Evolutionary conservation across 2,797 vertebrate species (phyloP).

Genomic region (Antennarius maculatus): DNA sequence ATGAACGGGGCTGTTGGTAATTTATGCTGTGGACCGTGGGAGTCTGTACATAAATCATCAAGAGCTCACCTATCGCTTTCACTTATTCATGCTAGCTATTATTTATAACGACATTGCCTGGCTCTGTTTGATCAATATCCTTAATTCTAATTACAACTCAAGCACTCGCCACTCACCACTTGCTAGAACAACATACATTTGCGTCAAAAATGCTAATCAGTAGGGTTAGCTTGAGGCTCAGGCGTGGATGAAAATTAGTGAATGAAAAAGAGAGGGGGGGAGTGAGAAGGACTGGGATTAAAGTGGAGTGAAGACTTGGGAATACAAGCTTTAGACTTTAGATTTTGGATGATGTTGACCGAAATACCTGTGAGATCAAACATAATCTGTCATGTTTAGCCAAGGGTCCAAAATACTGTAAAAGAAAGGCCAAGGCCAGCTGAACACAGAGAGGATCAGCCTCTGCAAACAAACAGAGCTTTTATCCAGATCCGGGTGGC

Average conservation of each 20-base stretch:
- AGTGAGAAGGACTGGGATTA: constrained; percentile 50
- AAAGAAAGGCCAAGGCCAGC: constrained; percentile 62
- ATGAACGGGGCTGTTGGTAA: constrained; percentile 80
- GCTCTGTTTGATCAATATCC: constrained; percentile 82
- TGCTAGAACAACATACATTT: constrained; percentile 79
- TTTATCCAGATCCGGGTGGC: constrained; percentile 57
- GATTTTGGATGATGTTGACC: constrained; percentile 61
- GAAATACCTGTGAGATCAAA: constrained; percentile 64
- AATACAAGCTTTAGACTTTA: constrained; percentile 46
- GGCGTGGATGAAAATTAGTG: constrained; percentile 50
- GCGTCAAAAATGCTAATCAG: constrained; percentile 82
- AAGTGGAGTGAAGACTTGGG: constrained; percentile 42
- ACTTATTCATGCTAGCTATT: constrained; percentile 85
- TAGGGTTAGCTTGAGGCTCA: constrained; percentile 40
- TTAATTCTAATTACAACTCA: constrained; percentile 87
- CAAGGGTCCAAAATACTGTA: constrained; percentile 50
- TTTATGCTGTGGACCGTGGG: constrained; percentile 77
- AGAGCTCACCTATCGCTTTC: constrained; percentile 83
- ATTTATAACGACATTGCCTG: constrained; percentile 80
- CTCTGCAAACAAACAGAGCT: constrained; percentile 72
- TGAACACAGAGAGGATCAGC: constrained; percentile 65
- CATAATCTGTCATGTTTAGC: constrained; percentile 64
- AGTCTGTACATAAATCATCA: constrained; percentile 82
- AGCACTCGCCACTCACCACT: constrained; percentile 74
- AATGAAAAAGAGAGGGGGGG: constrained; percentile 34